Conservation (phyloP, 2,888 invertebrate species). For the Dasypogon diadema region DNA sequence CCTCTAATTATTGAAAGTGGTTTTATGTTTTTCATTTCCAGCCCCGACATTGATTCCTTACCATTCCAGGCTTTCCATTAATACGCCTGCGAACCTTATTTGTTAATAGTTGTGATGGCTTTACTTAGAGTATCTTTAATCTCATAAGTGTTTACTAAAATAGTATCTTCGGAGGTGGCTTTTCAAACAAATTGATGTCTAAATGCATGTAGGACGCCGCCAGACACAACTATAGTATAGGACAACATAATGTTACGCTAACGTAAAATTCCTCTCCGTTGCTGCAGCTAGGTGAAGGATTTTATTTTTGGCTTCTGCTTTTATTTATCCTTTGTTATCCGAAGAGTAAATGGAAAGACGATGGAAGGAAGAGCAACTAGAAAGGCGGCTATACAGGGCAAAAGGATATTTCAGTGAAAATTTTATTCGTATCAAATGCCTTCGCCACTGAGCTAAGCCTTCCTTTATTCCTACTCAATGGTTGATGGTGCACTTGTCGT, state of each 20-base stretch:
- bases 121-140: too few species aligned
- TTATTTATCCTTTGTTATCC: slow-evolving; percentile 40
- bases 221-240: too few species aligned
- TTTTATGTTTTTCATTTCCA: too few species aligned
- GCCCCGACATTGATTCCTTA: too few species aligned
- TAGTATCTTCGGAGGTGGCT: too few species aligned
- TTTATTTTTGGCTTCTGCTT: slow-evolving; percentile 33
- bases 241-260: not conserved
- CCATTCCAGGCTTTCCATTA: too few species aligned
- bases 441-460: slow-evolving; percentile 39
- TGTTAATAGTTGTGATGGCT: too few species aligned
- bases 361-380: not conserved
- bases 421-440: slow-evolving; percentile 39
- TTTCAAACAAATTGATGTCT: too few species aligned
- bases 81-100: too few species aligned
- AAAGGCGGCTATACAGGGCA: not conserved
- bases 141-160: too few species aligned
- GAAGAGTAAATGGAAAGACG: not conserved
- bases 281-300: not conserved
- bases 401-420: slow-evolving; percentile 25
- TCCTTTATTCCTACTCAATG: slow-evolving; percentile 42
- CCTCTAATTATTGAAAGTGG: too few species aligned
- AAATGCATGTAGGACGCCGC: too few species aligned
- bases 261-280: not conserved
- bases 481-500: slow-evolving; percentile 48